Evolutionary conservation across 2,797 vertebrate species (phyloP).

Genomic region (Hafferia zeledoni): DNA sequence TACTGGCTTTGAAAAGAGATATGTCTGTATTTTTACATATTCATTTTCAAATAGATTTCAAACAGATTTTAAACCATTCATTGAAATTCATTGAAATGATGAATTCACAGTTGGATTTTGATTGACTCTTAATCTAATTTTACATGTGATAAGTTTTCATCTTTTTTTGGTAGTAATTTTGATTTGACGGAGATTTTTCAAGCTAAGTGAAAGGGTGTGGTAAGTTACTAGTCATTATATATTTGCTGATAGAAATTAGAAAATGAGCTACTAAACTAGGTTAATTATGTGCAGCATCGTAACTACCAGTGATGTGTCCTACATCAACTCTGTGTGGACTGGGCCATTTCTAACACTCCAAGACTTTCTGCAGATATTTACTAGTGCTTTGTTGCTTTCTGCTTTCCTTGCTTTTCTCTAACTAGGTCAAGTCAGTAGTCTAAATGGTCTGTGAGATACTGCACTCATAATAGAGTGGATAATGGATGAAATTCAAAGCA

Average conservation of each 20-base stretch:
- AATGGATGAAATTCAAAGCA: constrained; percentile 21
- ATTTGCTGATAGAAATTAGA: constrained; percentile 20
- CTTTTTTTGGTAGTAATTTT: constrained; percentile 60
- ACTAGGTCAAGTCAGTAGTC: neutral
- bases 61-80: constrained; percentile 85
- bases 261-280: neutral
- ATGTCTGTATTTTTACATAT: constrained; percentile 85
- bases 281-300: neutral
- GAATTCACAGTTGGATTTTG: constrained; percentile 83
- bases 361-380: neutral
- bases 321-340: neutral
- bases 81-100: constrained; percentile 86
- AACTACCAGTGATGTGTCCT: neutral
- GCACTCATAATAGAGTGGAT: neutral
- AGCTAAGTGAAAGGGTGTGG: constrained; percentile 40
- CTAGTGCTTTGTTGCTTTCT: neutral
- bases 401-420: neutral
- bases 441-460: neutral
- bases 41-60: constrained; percentile 86
- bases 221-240: neutral
- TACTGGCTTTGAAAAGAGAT: constrained; percentile 81
- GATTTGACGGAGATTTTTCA: constrained; percentile 61
- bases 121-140: constrained; percentile 88
- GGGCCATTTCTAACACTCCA: neutral
- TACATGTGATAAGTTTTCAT: constrained; percentile 78